A percentile compares a stretch with the other conserved stretches of the same genome.
Conservation (phyloP, 2,797 vertebrate species). For the Vireo griseus region DNA sequence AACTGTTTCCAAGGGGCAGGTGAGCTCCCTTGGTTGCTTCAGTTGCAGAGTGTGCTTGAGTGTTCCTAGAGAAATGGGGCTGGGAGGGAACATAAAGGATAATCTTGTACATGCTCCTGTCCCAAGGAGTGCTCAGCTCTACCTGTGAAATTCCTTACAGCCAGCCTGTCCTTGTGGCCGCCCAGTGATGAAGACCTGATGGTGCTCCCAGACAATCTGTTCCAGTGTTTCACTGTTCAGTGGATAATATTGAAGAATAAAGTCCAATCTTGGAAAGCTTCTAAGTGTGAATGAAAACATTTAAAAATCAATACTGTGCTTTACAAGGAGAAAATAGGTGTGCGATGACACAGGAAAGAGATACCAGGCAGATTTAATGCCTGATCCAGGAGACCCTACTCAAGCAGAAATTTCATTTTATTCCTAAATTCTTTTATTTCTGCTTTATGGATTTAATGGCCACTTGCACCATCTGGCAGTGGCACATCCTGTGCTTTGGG, state of each 20-base stretch:
- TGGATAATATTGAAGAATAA: conserved; percentile 7
- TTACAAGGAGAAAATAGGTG: conserved; percentile 47
- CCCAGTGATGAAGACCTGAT: neutral
- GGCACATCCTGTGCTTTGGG: neutral
- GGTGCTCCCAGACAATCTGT: neutral
- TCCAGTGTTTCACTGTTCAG: neutral
- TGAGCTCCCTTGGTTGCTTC: neutral
- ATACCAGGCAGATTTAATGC: neutral
- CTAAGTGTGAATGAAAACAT: conserved; percentile 55
- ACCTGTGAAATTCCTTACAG: neutral
- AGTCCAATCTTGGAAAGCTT: conserved; percentile 38
- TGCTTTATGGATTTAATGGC: neutral
- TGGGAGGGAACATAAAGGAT: neutral
- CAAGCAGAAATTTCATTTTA: conserved; percentile 34
- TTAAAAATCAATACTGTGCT: conserved; percentile 50
- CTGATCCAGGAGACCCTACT: neutral
- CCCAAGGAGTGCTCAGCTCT: neutral
- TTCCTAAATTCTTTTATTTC: conserved; percentile 23
- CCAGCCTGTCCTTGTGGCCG: neutral
- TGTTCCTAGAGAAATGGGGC: neutral
- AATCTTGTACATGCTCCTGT: neutral
- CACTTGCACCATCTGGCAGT: neutral
- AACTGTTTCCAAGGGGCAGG: neutral
- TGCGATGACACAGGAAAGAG: neutral
- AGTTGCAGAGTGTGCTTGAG: neutral